Percentiles rank a stretch among this genome's conserved stretches.
Conservation (phyloP, 2,888 invertebrate genomes). For the Hypena proboscidalis region DNA sequence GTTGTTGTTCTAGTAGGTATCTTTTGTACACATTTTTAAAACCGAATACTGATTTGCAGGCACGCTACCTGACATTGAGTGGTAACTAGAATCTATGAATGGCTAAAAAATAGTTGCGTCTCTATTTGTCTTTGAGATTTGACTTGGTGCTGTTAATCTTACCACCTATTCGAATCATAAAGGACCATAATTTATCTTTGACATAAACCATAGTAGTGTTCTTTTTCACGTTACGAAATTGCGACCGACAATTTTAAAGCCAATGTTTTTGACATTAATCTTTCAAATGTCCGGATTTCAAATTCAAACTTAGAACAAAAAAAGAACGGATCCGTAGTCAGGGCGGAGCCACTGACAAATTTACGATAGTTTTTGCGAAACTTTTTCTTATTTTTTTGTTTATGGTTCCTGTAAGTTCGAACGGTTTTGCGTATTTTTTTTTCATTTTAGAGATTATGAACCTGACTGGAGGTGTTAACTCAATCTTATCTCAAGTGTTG, state of each 20-base stretch:
- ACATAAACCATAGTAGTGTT: background rate
- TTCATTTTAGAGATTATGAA: slow-evolving; percentile 57
- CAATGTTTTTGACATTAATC: slow-evolving; percentile 13
- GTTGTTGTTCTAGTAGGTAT: no score
- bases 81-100: no score
- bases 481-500: slow-evolving; percentile 51
- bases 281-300: slow-evolving; percentile 18
- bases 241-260: slow-evolving; percentile 1
- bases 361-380: slow-evolving; percentile 62
- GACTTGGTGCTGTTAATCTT: no score
- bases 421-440: slow-evolving; percentile 47
- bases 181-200: slow-evolving; percentile 2
- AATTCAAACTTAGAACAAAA: slow-evolving; percentile 41
- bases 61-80: no score
- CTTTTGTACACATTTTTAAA: no score
- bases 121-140: no score
- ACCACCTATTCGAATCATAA: no score
- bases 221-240: background rate
- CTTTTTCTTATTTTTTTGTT: slow-evolving; percentile 42
- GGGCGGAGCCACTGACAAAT: slow-evolving; percentile 66
- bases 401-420: slow-evolving; percentile 57
- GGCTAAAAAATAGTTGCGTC: no score
- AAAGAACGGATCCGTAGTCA: slow-evolving; percentile 33
- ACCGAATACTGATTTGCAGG: no score
- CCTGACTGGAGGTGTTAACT: slow-evolving; percentile 60